Percentiles rank a stretch among this genome's conserved stretches.
phyloP scores from a whole-genome alignment of 2,797 vertebrate species.

The Sebastes alutus region DNA sequence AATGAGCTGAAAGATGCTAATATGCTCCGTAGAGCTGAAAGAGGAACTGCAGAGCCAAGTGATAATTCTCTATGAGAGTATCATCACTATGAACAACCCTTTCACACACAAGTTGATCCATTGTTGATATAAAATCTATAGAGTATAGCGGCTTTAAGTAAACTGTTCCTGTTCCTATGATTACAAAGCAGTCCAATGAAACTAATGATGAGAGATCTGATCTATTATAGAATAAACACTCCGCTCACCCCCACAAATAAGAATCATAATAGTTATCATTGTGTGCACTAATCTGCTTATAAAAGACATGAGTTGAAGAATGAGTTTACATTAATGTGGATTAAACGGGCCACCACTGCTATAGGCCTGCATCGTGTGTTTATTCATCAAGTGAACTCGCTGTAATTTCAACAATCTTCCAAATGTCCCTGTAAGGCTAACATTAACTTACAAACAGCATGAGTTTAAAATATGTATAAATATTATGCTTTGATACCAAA shows the following conservation, averaged over 20 bases:
- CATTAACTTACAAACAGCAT: background rate
- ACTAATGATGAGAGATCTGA: background rate
- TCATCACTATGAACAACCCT: background rate
- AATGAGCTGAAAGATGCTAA: background rate
- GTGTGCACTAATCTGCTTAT: background rate
- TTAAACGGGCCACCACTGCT: background rate
- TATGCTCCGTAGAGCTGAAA: too few relatives aligned
- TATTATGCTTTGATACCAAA: background rate
- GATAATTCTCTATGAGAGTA: background rate
- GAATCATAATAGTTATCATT: background rate
- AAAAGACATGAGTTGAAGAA: background rate
- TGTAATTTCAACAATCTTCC: background rate
- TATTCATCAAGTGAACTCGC: background rate
- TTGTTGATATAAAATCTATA: background rate
- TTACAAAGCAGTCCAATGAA: background rate
- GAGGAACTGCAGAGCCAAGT: background rate
- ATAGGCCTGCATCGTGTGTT: background rate
- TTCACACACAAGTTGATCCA: background rate
- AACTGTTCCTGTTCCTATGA: background rate
- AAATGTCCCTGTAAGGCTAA: background rate
- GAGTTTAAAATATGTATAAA: background rate
- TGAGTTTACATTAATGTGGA: background rate
- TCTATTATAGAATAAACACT: conserved; percentile 7
- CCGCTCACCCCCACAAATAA: background rate
- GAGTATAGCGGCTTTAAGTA: background rate